phyloP scores from a whole-genome alignment of 2,888 invertebrate genomes.

The Epirrita christyi region DNA sequence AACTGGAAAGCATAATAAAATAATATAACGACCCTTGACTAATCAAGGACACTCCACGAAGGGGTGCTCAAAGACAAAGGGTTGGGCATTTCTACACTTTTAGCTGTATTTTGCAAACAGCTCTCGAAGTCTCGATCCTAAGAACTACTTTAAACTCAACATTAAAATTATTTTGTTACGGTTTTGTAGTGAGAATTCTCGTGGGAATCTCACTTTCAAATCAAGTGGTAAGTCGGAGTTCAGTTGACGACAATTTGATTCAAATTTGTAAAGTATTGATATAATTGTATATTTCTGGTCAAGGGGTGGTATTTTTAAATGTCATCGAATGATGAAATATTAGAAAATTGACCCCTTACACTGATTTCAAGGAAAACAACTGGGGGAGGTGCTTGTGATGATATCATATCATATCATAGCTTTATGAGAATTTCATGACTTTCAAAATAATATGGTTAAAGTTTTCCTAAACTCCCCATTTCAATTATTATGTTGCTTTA shows the following conservation, averaged over 20 bases:
- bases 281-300: no score
- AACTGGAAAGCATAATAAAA: constrained; percentile 25
- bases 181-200: constrained; percentile 47
- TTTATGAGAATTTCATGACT: no score
- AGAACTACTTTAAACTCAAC: constrained; percentile 61
- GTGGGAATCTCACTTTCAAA: constrained; percentile 54
- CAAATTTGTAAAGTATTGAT: constrained; percentile 5
- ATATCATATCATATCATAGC: no score
- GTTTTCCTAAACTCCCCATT: no score
- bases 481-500: no score
- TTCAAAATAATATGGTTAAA: no score
- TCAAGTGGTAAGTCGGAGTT: neutral
- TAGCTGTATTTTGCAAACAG: constrained; percentile 80
- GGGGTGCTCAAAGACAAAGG: constrained; percentile 66
- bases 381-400: no score
- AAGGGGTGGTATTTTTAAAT: no score
- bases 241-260: neutral
- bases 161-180: constrained; percentile 60
- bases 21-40: constrained; percentile 50
- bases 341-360: no score
- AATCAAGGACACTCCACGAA: constrained; percentile 54
- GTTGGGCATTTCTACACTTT: constrained; percentile 62
- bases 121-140: constrained; percentile 45
- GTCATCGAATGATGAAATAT: no score
- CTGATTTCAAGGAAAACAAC: no score